phyloP scores from a whole-genome alignment of 2,797 vertebrate genomes.

The Paedocypris micromegethes region DNA sequence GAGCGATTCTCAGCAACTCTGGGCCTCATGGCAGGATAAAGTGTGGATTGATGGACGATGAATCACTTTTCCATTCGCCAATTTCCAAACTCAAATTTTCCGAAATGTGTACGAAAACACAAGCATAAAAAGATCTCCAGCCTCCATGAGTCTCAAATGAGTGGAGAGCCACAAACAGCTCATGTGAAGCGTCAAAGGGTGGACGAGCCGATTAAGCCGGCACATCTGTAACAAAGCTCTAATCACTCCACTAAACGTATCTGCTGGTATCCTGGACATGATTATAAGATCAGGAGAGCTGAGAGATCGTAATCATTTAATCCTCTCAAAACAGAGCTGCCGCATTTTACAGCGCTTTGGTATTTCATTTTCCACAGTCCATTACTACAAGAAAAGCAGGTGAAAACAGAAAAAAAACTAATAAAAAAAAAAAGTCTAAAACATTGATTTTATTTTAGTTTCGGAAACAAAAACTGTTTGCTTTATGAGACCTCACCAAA shows the following conservation, averaged over 20 bases:
- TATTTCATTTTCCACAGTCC: conserved; percentile 48
- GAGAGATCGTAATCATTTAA: conserved; percentile 75
- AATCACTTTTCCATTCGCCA: too few species aligned
- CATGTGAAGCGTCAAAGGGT: conserved; percentile 5
- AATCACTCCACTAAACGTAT: conserved; percentile 71
- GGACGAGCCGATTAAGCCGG: conserved; percentile 48
- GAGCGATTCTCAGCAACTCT: too few species aligned
- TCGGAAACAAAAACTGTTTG: too few species aligned
- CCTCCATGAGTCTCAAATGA: conserved; percentile 6
- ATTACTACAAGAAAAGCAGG: conserved; percentile 29
- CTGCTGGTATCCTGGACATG: conserved; percentile 72
- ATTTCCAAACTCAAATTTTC: too few species aligned
- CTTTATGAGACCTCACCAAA: too few species aligned
- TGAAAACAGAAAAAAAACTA: conserved; percentile 37
- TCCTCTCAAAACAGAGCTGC: conserved; percentile 71
- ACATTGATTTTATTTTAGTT: background rate
- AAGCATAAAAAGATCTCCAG: background rate
- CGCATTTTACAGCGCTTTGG: conserved; percentile 54
- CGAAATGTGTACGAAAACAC: too few species aligned
- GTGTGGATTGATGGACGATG: too few species aligned
- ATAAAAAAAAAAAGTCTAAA: background rate
- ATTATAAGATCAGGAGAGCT: conserved; percentile 74
- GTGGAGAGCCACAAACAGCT: too few species aligned
- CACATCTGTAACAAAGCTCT: conserved; percentile 65
- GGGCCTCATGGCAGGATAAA: too few species aligned